These are phyloP conservation scores for Puntigrus tetrazona DNA, from an alignment of 2,113 vertebrate genomes.

Conservation along the genomic window DNA sequence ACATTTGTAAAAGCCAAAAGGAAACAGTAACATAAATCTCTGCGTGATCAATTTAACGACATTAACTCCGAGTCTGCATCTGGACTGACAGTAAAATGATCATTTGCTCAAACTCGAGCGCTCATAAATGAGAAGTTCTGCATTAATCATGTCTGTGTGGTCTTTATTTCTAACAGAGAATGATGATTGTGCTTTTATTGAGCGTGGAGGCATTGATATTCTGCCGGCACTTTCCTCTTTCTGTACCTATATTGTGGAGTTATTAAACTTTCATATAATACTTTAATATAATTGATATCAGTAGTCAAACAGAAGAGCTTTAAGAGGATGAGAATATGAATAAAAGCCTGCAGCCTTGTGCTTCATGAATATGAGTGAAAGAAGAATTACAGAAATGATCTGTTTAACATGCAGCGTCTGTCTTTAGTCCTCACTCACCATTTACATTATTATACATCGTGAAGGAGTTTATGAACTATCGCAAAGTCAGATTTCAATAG, in stretches of 20 bases:
- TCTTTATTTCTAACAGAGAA: neutral
- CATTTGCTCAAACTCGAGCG: neutral
- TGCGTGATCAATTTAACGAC: neutral
- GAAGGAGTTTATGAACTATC: neutral
- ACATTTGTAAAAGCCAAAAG: too few relatives aligned
- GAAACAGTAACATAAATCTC: neutral
- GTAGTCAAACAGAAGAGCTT: neutral
- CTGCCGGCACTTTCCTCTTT: neutral
- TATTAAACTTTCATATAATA: neutral
- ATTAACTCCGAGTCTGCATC: neutral
- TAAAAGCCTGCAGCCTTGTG: neutral
- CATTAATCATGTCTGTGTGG: neutral
- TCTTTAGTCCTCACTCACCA: neutral
- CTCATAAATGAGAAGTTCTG: neutral
- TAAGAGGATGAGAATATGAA: neutral
- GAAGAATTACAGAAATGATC: neutral
- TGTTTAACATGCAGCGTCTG: neutral
- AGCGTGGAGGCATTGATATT: neutral
- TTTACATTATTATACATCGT: neutral
- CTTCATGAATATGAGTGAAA: slow-evolving; percentile 2
- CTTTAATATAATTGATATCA: neutral
- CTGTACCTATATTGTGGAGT: neutral
- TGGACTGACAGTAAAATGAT: neutral
- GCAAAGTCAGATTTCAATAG: neutral
- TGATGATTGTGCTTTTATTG: neutral